A percentile compares a stretch with the other conserved stretches of the same genome.
Conservation (phyloP, 2,888 invertebrate species). For the Caenorhabditis afra region DNA sequence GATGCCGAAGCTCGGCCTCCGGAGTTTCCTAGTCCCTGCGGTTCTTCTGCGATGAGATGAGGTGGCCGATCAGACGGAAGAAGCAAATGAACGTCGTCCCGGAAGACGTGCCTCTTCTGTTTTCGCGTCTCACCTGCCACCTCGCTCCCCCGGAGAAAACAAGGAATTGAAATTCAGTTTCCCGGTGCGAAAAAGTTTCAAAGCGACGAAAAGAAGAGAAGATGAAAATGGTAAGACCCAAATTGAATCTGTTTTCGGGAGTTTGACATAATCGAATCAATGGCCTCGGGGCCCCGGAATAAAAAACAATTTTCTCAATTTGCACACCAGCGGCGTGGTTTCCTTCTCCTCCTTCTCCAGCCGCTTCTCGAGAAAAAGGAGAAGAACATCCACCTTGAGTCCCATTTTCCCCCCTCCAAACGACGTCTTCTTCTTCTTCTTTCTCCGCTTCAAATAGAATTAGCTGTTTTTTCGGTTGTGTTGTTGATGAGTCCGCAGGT, state of each 20-base stretch:
- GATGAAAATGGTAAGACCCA: slow-evolving; percentile 41
- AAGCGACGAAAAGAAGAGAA: slow-evolving; percentile 27
- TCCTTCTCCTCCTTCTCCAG: neutral
- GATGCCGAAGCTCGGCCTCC: no score
- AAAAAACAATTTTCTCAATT: slow-evolving; percentile 56
- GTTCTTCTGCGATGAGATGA: no score
- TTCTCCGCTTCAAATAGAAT: slow-evolving; percentile 47
- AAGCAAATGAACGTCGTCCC: no score
- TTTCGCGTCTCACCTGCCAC: slow-evolving; percentile 23
- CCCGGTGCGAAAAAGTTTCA: slow-evolving; percentile 28
- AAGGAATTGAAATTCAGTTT: neutral
- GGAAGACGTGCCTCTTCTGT: neutral
- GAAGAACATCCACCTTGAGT: no score
- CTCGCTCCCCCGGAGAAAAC: neutral
- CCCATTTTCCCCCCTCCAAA: slow-evolving; percentile 6
- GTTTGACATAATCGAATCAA: slow-evolving; percentile 57
- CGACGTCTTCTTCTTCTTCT: slow-evolving; percentile 40
- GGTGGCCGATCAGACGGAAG: neutral
- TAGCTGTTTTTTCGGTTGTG: slow-evolving; percentile 27
- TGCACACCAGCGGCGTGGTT: slow-evolving; percentile 2
- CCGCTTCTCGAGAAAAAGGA: neutral
- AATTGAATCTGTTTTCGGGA: slow-evolving; percentile 55
- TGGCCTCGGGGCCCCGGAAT: slow-evolving; percentile 25
- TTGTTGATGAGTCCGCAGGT: slow-evolving; percentile 30
- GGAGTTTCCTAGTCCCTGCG: no score